phyloP scores from a whole-genome alignment of 2,888 invertebrate species.

The Scaptomyza tumidula region DNA sequence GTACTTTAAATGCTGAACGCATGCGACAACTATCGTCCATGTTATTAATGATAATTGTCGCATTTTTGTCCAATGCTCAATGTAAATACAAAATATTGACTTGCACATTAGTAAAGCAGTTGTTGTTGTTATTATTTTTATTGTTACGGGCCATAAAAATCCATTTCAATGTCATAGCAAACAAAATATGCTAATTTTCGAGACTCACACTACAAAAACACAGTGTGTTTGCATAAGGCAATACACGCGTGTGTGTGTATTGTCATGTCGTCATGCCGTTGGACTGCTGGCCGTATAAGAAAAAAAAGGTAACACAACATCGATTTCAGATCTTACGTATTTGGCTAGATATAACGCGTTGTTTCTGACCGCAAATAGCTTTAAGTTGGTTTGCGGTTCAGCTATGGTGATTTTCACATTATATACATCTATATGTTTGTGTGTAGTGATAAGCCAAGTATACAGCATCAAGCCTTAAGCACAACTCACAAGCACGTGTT shows the following conservation, averaged over 20 bases:
- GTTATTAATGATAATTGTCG: constrained; percentile 52
- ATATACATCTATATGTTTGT: constrained; percentile 8
- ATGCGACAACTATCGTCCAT: constrained; percentile 30
- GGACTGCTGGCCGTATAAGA: constrained; percentile 45
- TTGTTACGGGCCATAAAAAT: constrained; percentile 71
- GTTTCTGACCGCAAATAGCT: constrained; percentile 52
- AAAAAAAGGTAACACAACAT: constrained; percentile 25
- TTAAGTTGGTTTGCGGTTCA: constrained; percentile 40
- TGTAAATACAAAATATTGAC: constrained; percentile 43
- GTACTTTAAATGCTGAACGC: constrained; percentile 44
- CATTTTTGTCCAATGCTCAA: constrained; percentile 36
- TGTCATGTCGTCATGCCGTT: constrained; percentile 65
- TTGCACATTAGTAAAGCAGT: constrained; percentile 30
- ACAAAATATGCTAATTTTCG: constrained; percentile 73
- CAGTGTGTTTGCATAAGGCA: constrained; percentile 30
- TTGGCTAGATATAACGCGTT: constrained; percentile 51
- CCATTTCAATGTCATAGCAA: constrained; percentile 76
- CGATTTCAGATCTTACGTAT: constrained; percentile 35
- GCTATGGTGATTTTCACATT: constrained; percentile 18
- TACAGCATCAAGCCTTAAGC: constrained; percentile 4
- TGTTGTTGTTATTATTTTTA: constrained; percentile 38
- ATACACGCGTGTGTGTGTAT: constrained; percentile 19
- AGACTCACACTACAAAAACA: constrained; percentile 30
- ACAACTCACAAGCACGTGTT: constrained; percentile 53
- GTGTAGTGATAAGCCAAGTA: background rate